These are phyloP conservation scores for Corythaeola cristata DNA, from an alignment of 2,113 vertebrate genomes.

Conservation along the genomic window DNA sequence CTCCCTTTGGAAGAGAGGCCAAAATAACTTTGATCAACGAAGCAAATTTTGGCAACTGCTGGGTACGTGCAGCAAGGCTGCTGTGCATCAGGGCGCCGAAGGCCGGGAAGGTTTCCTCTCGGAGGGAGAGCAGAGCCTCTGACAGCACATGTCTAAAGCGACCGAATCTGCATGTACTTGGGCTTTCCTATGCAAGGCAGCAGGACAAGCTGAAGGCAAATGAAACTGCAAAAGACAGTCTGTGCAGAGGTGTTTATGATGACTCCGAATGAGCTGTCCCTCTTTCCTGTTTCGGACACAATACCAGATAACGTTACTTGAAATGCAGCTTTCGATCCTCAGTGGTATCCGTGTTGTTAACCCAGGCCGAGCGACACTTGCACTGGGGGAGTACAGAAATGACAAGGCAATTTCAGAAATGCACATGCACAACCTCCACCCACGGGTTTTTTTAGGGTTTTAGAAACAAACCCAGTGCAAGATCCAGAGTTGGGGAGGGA, in stretches of 20 bases:
- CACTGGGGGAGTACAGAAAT: constrained; percentile 27
- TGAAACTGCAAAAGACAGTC: neutral
- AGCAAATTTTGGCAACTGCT: neutral
- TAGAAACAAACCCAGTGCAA: neutral
- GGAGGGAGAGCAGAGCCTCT: neutral
- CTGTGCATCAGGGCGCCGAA: accelerated
- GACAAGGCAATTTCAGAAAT: constrained; percentile 21
- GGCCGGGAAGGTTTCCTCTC: neutral
- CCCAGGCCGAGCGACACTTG: constrained; percentile 16
- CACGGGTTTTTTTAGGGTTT: neutral
- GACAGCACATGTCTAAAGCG: neutral
- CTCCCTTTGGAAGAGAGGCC: neutral
- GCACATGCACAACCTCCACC: neutral
- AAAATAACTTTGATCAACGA: neutral
- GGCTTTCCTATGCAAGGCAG: neutral
- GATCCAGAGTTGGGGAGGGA: neutral
- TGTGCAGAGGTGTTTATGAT: neutral
- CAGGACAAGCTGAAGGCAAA: neutral
- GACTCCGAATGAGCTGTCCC: neutral
- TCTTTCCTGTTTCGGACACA: neutral
- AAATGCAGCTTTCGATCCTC: neutral
- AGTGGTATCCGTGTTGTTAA: neutral
- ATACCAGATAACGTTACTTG: neutral
- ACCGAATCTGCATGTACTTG: neutral
- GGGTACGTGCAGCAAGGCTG: neutral